A percentile compares a stretch with the other conserved stretches of the same genome.
Conservation (phyloP, 2,888 invertebrate species). For the Minunthozetes semirufus region DNA sequence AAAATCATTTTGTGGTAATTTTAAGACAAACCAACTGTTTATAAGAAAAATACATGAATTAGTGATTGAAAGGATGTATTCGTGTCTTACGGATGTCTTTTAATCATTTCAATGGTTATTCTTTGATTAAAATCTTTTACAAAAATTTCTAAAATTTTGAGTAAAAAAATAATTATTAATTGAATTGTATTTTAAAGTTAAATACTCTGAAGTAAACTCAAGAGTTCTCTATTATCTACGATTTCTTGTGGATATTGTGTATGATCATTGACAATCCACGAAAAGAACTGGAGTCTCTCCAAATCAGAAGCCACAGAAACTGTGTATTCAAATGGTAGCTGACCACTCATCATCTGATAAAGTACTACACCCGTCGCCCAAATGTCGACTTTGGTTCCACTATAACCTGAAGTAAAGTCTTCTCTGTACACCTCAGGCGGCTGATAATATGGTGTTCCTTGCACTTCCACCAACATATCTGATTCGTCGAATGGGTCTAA, state of each 20-base stretch:
- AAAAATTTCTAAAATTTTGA: background rate
- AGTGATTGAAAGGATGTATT: too few relatives aligned
- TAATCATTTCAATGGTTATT: background rate
- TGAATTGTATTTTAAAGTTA: background rate
- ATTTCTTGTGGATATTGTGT: background rate
- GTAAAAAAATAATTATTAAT: too few relatives aligned
- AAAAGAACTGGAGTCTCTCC: background rate
- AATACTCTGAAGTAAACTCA: background rate
- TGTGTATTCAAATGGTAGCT: background rate
- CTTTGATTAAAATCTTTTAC: conserved; percentile 9
- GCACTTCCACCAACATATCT: background rate
- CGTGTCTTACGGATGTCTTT: background rate
- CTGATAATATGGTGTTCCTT: background rate
- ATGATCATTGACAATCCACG: background rate
- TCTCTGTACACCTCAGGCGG: background rate
- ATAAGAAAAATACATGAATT: background rate
- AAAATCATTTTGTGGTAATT: background rate
- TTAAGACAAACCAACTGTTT: background rate
- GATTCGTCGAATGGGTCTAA: background rate
- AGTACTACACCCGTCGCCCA: conserved; percentile 1
- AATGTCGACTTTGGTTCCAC: conserved; percentile 17
- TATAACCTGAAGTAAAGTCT: background rate
- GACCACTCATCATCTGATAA: background rate
- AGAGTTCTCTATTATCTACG: background rate
- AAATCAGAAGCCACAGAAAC: too few relatives aligned